Conservation (phyloP, 2,113 vertebrate genomes). For the Myotis brandtii region DNA sequence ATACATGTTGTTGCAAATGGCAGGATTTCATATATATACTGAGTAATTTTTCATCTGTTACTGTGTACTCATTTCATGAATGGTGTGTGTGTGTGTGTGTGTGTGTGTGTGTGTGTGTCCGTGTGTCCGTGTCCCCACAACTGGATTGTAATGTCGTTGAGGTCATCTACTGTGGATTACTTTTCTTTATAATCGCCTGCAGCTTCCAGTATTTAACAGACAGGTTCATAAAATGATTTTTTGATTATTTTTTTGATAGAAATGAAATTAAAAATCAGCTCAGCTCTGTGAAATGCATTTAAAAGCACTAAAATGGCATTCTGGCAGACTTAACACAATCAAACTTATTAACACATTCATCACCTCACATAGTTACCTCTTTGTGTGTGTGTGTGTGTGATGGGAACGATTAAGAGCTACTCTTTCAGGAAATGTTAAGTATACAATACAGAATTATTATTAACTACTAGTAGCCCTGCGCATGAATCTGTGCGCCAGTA, state of each 20-base stretch:
- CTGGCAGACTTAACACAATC: not conserved
- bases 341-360: not conserved
- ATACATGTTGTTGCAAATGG: not conserved
- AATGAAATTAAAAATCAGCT: slow-evolving; percentile 67
- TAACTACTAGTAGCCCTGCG: not conserved
- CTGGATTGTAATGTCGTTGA: not conserved
- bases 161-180: not conserved
- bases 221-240: slow-evolving; percentile 18
- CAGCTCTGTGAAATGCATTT: slow-evolving; percentile 52
- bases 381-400: not conserved
- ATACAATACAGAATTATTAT: not conserved
- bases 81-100: not conserved
- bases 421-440: not conserved
- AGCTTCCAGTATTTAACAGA: slow-evolving; percentile 46
- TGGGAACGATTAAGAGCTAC: not conserved
- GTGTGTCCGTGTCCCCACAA: not conserved
- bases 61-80: not conserved
- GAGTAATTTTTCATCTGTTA: slow-evolving; percentile 26
- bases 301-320: slow-evolving; percentile 40
- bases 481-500: too few species aligned
- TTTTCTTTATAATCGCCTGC: not conserved
- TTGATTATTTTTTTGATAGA: slow-evolving; percentile 58
- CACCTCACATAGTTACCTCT: not conserved
- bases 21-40: not conserved
- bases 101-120: too few species aligned